These are phyloP conservation scores for Drosophila rubida DNA, from an alignment of 2,888 invertebrate genomes.

Conservation along the genomic window DNA sequence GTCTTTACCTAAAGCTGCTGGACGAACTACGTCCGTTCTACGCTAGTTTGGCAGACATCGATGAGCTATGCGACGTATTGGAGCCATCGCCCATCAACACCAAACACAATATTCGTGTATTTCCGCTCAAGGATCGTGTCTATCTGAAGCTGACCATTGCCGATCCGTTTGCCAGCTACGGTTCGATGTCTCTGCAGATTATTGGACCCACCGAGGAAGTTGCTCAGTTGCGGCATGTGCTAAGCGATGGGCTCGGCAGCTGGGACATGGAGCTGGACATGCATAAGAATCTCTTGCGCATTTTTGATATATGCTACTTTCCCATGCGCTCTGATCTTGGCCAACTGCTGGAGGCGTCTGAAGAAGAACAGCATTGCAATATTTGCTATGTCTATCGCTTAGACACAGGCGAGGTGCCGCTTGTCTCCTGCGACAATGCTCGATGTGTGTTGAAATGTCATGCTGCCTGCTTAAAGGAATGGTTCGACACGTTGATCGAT, in stretches of 20 bases:
- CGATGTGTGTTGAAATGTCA: constrained; percentile 83
- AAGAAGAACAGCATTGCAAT: constrained; percentile 74
- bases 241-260: constrained; percentile 79
- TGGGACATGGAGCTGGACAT: constrained; percentile 83
- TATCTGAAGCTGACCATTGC: constrained; percentile 79
- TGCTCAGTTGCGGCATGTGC: constrained; percentile 71
- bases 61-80: constrained; percentile 83
- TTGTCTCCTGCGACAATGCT: constrained; percentile 83
- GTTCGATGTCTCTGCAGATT: constrained; percentile 79
- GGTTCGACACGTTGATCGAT: constrained; percentile 82
- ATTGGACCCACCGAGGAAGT: constrained; percentile 84
- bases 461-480: constrained; percentile 81
- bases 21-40: constrained; percentile 82
- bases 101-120: constrained; percentile 81
- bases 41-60: constrained; percentile 79
- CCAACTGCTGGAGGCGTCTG: constrained; percentile 28
- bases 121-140: constrained; percentile 81
- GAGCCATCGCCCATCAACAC: constrained; percentile 79
- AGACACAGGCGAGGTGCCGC: constrained; percentile 80
- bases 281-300: constrained; percentile 83
- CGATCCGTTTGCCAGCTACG: constrained; percentile 80
- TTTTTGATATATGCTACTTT: constrained; percentile 84
- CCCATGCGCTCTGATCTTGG: constrained; percentile 73
- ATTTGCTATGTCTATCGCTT: constrained; percentile 83
- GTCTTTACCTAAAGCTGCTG: constrained; percentile 69